Base-by-base conservation (phyloP, 2,888 invertebrate species). In the Dasysyrphus tricinctus region DNA sequence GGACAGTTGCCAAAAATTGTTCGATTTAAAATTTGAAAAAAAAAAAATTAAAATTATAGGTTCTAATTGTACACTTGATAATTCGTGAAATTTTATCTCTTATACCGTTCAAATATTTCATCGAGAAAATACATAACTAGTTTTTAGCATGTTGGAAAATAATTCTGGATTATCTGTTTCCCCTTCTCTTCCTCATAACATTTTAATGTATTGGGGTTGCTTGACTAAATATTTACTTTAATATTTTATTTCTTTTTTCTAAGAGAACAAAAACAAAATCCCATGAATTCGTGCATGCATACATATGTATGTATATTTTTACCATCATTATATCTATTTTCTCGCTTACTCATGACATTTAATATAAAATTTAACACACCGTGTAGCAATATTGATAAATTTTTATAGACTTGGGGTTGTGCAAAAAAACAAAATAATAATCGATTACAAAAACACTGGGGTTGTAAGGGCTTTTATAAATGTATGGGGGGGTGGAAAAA, bases 381-480 rank as follows among this genome's bases (percentile, higher is more conserved):
- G 63, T 75, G 42, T 63, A 70, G 69, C 74, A 79, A 75, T 83
- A 75, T 83, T 83, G 74, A 74, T 34, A 39, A 56, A 47, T 65
- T 74, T 83, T 78, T 59, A 39, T 73, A 37, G 24, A 39, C 44
- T 42, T 37, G n/a, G 39, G 54, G 37, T 32, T 63, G 24, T 34
- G 47, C 1, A 29, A 56, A 39, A 56, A 56, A 39, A 54, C 16
- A 59, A 39, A 78, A 59, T 73, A 73, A 73, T 73, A 83, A 83
- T 79, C 82, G 83, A 83, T 83, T 83, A 75, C 42, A 63, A 63
- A 67, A 67, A 79, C 82, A 83, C 83, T 70, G 79, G 69, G 74
- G 79, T 61, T 79, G 82, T 69, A 70, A 83, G 69, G 70, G 69
- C 49, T 56, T 79, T 73, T 67, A 12, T 19, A 16, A 67, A 49